These are phyloP conservation scores for Castor canadensis DNA, from an alignment of 2,113 vertebrate species.

Conservation along the genomic window DNA sequence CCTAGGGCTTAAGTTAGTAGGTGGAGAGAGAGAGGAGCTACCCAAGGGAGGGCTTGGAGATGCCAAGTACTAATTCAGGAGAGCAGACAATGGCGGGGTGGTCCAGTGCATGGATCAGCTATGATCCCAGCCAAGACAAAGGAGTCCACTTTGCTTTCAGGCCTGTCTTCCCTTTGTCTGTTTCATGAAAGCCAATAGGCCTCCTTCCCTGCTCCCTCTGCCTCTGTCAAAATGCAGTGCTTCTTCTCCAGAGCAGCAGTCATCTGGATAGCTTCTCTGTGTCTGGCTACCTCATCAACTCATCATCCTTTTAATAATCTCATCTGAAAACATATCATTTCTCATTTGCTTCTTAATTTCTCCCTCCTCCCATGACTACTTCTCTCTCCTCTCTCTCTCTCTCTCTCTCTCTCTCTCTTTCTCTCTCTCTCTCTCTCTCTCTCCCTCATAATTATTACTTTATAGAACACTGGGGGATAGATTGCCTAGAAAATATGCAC, in stretches of 20 bases:
- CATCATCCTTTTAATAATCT: slow-evolving; percentile 38
- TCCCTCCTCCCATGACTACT: not conserved
- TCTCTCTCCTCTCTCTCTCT: not conserved
- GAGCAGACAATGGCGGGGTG: not conserved
- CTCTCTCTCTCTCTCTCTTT: no score
- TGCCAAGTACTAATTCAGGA: not conserved
- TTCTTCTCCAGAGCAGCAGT: not conserved
- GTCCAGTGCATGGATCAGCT: not conserved
- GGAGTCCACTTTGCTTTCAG: not conserved
- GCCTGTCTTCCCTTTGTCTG: not conserved
- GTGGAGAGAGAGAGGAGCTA: not conserved
- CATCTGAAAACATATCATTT: slow-evolving; percentile 48
- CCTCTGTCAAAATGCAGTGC: accelerated
- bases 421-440: not conserved
- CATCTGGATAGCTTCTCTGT: not conserved
- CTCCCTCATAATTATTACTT: slow-evolving; percentile 24
- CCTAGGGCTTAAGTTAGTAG: not conserved
- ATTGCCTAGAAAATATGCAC: not conserved
- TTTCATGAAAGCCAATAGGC: not conserved
- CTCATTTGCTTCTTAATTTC: not conserved
- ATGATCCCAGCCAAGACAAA: not conserved
- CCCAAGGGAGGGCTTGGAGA: not conserved
- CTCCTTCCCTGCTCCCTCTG: not conserved
- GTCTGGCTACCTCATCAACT: slow-evolving; percentile 7
- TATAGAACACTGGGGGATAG: slow-evolving; percentile 35